Evolutionary conservation across 1,140 invertebrate genomes (phyloP).

Genomic region (Drosophila suzukii): DNA sequence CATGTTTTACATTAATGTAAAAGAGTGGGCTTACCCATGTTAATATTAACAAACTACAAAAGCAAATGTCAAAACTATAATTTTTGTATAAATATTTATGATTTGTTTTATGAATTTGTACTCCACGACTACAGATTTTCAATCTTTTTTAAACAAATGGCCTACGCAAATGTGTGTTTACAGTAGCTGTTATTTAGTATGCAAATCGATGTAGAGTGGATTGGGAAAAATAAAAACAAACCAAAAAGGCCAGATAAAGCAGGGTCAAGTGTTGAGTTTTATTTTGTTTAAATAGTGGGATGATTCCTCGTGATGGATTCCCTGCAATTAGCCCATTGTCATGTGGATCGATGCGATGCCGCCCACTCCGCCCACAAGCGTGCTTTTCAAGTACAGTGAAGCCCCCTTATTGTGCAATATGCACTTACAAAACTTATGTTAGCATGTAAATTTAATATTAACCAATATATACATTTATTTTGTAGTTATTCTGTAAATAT

Average conservation of each 20-base stretch:
- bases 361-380: constrained; percentile 34
- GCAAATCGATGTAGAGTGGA: constrained; percentile 15
- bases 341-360: constrained; percentile 33
- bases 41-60: neutral
- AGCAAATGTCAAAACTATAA: too few species aligned
- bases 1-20: too few species aligned
- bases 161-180: constrained; percentile 12
- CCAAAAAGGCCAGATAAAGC: neutral
- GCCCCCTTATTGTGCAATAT: constrained; percentile 1
- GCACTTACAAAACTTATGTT: neutral
- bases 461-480: too few species aligned
- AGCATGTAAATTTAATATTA: neutral
- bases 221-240: neutral
- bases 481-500: too few species aligned
- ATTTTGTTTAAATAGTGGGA: constrained; percentile 15
- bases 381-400: constrained; percentile 25
- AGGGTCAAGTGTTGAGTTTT: constrained; percentile 40
- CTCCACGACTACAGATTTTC: neutral
- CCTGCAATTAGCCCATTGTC: constrained; percentile 45
- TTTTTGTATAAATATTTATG: neutral
- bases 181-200: constrained; percentile 29
- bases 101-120: neutral
- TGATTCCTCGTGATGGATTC: constrained; percentile 35
- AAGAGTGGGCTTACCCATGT: too few species aligned
- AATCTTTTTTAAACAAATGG: neutral